Base-by-base conservation (phyloP, 1,140 invertebrate genomes). In the Drosophila lini region DNA sequence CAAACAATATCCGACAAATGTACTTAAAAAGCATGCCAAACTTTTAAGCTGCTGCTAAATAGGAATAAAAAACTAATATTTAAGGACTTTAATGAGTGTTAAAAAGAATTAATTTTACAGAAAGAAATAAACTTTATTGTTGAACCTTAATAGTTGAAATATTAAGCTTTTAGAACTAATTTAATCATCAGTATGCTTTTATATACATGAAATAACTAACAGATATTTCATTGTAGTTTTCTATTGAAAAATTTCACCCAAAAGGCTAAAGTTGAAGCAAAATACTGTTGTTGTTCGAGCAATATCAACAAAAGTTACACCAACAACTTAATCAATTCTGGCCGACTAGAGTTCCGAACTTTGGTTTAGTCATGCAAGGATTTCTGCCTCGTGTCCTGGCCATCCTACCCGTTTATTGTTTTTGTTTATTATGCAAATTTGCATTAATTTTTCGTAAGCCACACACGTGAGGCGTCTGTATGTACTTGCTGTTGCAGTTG, bases 381-480 rank as follows among this genome's bases (percentile, higher is more conserved):
- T 60, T 74, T 53, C 19, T 41, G 52, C 61, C 32, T 38, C 32
- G 31, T 50, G 65, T 44, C 28, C 32, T 56, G 25, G 32, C 50
- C 50, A 34, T 38, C 64, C 65, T 11, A 22, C 22, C 36, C 62
- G 56, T 70, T 83, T 83, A 88, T 88, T 88, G 64, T 83, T 76
- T 86, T 82, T 88, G 78, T 86, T 89, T 89, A 88, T 83, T 88
- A 89, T 80, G 84, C 67, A 89, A 89, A 89, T 89, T 80, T 78
- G 61, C 73, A 89, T 89, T 89, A 89, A 89, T 83, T 89, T 78
- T 68, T 74, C 55, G 75, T 63, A 55, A 59, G 74, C 55, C 52
- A 31, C 56, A 89, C 83, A 88, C 73, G 83, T 88, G 83, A 78
- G 42, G 31, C 36, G 28, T 36, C 44, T 55, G n/a, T 25, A 38